phyloP scores from a whole-genome alignment of 2,888 invertebrate species.

The Calameuta pallipes region DNA sequence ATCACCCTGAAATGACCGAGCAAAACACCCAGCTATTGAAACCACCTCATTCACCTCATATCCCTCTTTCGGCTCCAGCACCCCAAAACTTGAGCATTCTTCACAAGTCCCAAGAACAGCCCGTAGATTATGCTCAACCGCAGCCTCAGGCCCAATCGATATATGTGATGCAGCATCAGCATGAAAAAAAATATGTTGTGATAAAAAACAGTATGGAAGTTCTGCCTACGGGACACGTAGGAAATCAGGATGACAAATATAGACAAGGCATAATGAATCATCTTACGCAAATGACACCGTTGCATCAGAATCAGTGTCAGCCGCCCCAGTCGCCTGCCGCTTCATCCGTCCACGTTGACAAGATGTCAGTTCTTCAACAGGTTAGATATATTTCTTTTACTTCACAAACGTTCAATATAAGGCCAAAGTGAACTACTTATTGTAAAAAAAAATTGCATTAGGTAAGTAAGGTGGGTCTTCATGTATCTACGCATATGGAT shows the following conservation, averaged over 20 bases:
- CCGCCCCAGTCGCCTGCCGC: conserved; percentile 53
- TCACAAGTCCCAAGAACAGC: conserved; percentile 56
- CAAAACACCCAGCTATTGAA: conserved; percentile 35
- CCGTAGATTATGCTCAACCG: conserved; percentile 57
- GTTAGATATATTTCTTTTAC: conserved; percentile 33
- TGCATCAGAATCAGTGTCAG: conserved; percentile 55
- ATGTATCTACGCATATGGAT: conserved; percentile 50
- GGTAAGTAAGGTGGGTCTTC: conserved; percentile 53
- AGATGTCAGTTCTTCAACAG: conserved; percentile 52
- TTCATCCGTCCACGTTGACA: conserved; percentile 55
- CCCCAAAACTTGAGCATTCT: conserved; percentile 52
- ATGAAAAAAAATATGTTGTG: conserved; percentile 74
- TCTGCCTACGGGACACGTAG: conserved; percentile 54
- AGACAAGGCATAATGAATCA: conserved; percentile 56
- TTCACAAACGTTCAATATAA: not conserved
- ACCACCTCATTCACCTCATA: conserved; percentile 54
- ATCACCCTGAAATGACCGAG: conserved; percentile 49
- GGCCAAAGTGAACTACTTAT: not conserved
- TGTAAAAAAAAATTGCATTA: conserved; percentile 21
- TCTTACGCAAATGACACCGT: conserved; percentile 45
- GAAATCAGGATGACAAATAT: conserved; percentile 65
- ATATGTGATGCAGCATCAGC: conserved; percentile 62
- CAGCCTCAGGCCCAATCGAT: conserved; percentile 32
- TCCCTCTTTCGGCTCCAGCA: conserved; percentile 46
- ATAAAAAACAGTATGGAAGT: conserved; percentile 69